Evolutionary conservation across 2,888 invertebrate genomes (phyloP), one percentile per base, ranked within the genome.

Genomic region (Dolichopus griseipennis): DNA sequence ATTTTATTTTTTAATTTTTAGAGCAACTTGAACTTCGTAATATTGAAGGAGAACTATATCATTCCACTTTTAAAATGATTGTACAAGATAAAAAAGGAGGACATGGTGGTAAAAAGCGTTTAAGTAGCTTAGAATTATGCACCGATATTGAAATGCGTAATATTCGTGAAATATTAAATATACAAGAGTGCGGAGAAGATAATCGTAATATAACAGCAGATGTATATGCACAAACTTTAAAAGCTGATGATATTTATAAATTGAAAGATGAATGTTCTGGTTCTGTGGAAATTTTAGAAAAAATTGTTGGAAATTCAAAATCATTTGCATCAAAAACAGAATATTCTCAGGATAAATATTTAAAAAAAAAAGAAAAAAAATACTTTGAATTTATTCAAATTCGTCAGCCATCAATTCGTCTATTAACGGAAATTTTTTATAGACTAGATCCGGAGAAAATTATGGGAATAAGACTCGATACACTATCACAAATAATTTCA

Each of bases 351-450:
- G 93, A 93, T 74, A 97, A 97, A 79, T 98, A 97, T 79, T 84
- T 97, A 64, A 91, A 90, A 75, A 97, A 97, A 79, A 99, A 99
- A 79, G 92, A 93, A 75, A 91, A 90, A 74, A 97, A 97, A 81
- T 97, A 96, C 81, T 91, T 89, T 77, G 92, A 92, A 75, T 91
- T 88, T 76, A 83, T 95, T 20, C 89, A 89, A 73, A 85, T 97
- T 65, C 83, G 90, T 7, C 88, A 85, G 76, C 96, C 97, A 0
- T 92, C 88, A 61, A 85, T 97, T 69, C 84, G 93, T 65, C 82
- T 92, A n/a, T 81, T 98, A 64, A 84, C 90, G 22, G 92, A 95
- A 74, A 90, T 95, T 75, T 92, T 92, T 81, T 93, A 91, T 77
- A 86, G 87, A 67, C 88, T 91, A 76, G 92, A 93, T 76, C 87